phyloP scores from a whole-genome alignment of 2,888 invertebrate species.

The Agriopis marginaria region DNA sequence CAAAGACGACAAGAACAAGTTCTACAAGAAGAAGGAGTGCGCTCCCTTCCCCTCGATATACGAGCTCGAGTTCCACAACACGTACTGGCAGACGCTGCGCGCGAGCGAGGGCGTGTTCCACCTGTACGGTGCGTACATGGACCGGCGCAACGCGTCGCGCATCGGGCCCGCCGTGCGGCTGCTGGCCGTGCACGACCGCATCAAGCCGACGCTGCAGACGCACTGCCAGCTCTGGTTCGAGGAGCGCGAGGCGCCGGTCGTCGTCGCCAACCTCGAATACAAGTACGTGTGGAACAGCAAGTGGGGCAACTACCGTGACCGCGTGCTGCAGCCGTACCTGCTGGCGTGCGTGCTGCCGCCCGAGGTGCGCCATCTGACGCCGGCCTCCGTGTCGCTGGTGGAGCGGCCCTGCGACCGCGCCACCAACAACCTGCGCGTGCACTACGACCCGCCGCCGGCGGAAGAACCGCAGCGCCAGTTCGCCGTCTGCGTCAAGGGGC shows the following conservation, averaged over 20 bases:
- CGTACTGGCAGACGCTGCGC: slow-evolving; percentile 96
- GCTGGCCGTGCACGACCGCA: slow-evolving; percentile 95
- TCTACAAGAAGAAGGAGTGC: slow-evolving; percentile 89
- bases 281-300: slow-evolving; percentile 97
- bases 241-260: slow-evolving; percentile 92
- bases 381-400: slow-evolving; percentile 94
- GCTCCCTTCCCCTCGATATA: slow-evolving; percentile 95
- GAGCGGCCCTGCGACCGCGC: slow-evolving; percentile 94
- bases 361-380: slow-evolving; percentile 89
- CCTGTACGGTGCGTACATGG: slow-evolving; percentile 95
- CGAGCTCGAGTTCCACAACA: slow-evolving; percentile 96
- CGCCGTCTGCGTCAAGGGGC: slow-evolving; percentile 97
- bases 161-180: slow-evolving; percentile 94
- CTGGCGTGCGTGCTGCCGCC: slow-evolving; percentile 95
- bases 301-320: slow-evolving; percentile 97
- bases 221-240: slow-evolving; percentile 97
- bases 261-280: slow-evolving; percentile 94
- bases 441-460: slow-evolving; percentile 89
- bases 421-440: slow-evolving; percentile 93
- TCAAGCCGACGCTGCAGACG: slow-evolving; percentile 93
- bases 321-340: slow-evolving; percentile 96
- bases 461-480: slow-evolving; percentile 90
- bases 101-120: slow-evolving; percentile 96
- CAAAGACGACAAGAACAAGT: slow-evolving; percentile 91
- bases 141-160: slow-evolving; percentile 91